Evolutionary conservation across 92 coral and sea anemone genomes (phyloP).

Genomic region (Chrysogorgia sp.): DNA sequence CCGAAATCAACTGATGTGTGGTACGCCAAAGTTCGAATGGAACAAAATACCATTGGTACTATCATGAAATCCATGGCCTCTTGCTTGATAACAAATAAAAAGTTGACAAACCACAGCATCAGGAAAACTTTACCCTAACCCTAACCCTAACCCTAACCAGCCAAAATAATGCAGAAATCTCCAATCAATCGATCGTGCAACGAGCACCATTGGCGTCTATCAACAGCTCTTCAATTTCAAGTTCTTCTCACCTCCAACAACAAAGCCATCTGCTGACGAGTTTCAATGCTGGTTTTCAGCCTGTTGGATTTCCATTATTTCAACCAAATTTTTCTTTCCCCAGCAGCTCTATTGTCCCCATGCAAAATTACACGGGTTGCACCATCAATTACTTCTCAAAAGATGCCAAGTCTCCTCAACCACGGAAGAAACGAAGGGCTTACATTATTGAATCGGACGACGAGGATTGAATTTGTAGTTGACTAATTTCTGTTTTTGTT

Average conservation of each 20-base stretch:
- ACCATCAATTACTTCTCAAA: slow-evolving; percentile 48
- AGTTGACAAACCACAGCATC: too few relatives aligned
- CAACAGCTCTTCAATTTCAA: not conserved
- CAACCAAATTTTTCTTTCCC: slow-evolving; percentile 40
- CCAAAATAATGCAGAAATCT: slow-evolving; percentile 27
- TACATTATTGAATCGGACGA: slow-evolving; percentile 56
- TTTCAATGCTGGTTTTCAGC: slow-evolving; percentile 46
- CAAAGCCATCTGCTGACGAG: slow-evolving; percentile 16
- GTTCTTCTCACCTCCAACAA: too few relatives aligned
- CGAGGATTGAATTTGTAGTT: slow-evolving; percentile 42
- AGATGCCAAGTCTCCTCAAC: slow-evolving; percentile 30
- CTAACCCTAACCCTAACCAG: too few relatives aligned
- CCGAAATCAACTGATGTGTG: too few relatives aligned
- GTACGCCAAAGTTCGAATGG: too few relatives aligned
- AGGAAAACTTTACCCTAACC: too few relatives aligned
- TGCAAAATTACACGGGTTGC: slow-evolving; percentile 40
- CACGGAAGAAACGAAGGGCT: slow-evolving; percentile 61
- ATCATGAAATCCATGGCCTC: too few relatives aligned
- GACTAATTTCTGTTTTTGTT: slow-evolving; percentile 12
- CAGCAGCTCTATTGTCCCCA: slow-evolving; percentile 31
- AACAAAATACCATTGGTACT: too few relatives aligned
- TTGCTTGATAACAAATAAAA: too few relatives aligned
- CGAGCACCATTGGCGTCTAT: slow-evolving; percentile 33
- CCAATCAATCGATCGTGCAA: slow-evolving; percentile 30
- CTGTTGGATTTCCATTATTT: slow-evolving; percentile 43